Percentiles rank a stretch among this genome's conserved stretches.
phyloP scores from a whole-genome alignment of 2,888 invertebrate genomes.

The Pandemis corylana region DNA sequence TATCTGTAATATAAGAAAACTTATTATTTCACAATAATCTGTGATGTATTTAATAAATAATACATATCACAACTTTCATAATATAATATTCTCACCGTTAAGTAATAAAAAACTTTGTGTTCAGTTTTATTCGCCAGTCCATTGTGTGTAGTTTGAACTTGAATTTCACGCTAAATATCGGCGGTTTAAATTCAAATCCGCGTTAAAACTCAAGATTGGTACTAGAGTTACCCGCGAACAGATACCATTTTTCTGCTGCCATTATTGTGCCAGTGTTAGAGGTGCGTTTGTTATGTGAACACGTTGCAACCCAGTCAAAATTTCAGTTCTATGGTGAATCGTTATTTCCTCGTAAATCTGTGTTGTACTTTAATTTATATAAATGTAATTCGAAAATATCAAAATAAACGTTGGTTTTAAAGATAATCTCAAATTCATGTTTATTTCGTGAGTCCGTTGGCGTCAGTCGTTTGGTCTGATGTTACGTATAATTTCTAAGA shows the following conservation, averaged over 20 bases:
- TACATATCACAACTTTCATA: background rate
- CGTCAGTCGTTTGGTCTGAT: too few species aligned
- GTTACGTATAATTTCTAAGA: too few species aligned
- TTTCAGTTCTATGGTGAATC: too few species aligned
- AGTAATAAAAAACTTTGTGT: background rate
- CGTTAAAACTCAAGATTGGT: conserved; percentile 21
- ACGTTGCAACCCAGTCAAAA: too few species aligned
- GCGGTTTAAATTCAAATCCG: background rate
- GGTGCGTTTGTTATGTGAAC: background rate
- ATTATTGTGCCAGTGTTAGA: conserved; percentile 8
- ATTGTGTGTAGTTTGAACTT: conserved; percentile 33
- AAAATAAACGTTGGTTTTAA: too few species aligned
- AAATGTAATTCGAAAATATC: too few species aligned
- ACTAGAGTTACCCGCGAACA: conserved; percentile 37
- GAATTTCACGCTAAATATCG: conserved; percentile 18
- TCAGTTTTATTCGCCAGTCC: background rate
- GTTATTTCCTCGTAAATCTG: too few species aligned
- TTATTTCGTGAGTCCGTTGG: too few species aligned
- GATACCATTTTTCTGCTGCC: conserved; percentile 25
- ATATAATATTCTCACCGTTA: background rate
- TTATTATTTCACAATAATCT: too few species aligned
- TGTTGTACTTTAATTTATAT: too few species aligned
- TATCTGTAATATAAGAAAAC: background rate
- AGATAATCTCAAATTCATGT: too few species aligned
- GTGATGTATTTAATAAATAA: background rate